Conservation (phyloP, 2,797 vertebrate genomes). For the Dallia pectoralis region DNA sequence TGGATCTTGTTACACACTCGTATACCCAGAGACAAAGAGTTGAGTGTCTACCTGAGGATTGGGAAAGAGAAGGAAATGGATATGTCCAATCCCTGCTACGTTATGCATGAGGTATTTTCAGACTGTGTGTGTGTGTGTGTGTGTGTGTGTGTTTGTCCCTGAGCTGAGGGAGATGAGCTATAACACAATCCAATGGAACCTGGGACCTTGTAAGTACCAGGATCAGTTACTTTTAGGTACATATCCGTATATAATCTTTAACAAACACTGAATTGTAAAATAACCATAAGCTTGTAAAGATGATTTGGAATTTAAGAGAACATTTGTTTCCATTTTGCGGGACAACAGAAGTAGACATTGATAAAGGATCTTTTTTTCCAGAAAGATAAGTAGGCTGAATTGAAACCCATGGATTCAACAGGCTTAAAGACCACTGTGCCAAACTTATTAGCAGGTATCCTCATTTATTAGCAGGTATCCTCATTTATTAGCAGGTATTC, state of each 20-base stretch:
- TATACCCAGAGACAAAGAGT: conserved; percentile 61
- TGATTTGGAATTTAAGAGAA: background rate
- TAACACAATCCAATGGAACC: background rate
- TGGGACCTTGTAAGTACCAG: background rate
- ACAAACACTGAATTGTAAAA: background rate
- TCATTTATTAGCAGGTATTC: too few species aligned
- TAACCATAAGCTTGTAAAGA: background rate
- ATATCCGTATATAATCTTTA: background rate
- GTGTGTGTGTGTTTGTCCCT: background rate
- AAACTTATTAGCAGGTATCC: too few species aligned
- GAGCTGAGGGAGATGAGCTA: conserved; percentile 17
- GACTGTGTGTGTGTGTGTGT: background rate
- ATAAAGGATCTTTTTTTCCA: too few species aligned
- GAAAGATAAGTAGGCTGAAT: too few species aligned
- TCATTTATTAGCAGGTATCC: too few species aligned
- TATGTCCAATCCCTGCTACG: background rate
- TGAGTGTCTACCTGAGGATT: conserved; percentile 56
- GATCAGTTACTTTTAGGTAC: background rate
- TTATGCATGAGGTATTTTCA: conserved; percentile 34
- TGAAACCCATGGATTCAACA: too few species aligned
- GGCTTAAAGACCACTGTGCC: too few species aligned
- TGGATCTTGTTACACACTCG: conserved; percentile 65
- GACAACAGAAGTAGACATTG: too few species aligned
- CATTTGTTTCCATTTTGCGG: background rate
- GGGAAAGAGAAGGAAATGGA: conserved; percentile 20